phyloP scores from a whole-genome alignment of 2,888 invertebrate genomes.

The Cheilosia urbana region DNA sequence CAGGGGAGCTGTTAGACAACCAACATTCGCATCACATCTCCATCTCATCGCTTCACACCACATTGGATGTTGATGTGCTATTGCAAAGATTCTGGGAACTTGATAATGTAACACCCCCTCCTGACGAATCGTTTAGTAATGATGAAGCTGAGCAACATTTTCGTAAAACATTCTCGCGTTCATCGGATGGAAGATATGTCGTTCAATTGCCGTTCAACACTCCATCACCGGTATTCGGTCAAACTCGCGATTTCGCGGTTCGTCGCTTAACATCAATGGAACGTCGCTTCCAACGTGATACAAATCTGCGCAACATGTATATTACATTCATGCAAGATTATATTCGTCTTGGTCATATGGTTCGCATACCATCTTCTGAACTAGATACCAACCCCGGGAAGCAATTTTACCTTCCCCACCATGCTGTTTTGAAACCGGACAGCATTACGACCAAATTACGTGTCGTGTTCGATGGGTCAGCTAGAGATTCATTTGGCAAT shows the following conservation, averaged over 20 bases:
- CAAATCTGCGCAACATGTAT: slow-evolving; percentile 29
- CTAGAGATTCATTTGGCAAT: too few species aligned
- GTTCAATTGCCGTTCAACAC: slow-evolving; percentile 52
- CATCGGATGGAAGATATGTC: slow-evolving; percentile 49
- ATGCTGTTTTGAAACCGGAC: slow-evolving; percentile 39
- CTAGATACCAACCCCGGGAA: slow-evolving; percentile 35
- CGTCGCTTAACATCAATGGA: slow-evolving; percentile 51
- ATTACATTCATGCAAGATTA: slow-evolving; percentile 65
- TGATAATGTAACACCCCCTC: slow-evolving; percentile 1
- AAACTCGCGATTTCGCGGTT: slow-evolving; percentile 25
- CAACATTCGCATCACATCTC: background rate
- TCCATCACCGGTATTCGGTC: slow-evolving; percentile 30
- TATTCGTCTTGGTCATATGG: slow-evolving; percentile 61
- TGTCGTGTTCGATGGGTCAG: too few species aligned
- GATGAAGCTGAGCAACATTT: slow-evolving; percentile 61
- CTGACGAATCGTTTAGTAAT: slow-evolving; percentile 7
- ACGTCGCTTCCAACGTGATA: slow-evolving; percentile 42
- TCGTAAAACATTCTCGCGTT: slow-evolving; percentile 35
- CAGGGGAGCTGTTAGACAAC: background rate
- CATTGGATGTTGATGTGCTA: background rate
- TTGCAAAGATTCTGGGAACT: background rate
- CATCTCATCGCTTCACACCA: background rate
- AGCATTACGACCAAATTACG: too few species aligned
- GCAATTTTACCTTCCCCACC: slow-evolving; percentile 67
- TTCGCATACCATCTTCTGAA: slow-evolving; percentile 30